A percentile compares a stretch with the other conserved stretches of the same genome.
Evolutionary conservation across 2,888 invertebrate species (phyloP).

Genomic region (Apoda limacodes): DNA sequence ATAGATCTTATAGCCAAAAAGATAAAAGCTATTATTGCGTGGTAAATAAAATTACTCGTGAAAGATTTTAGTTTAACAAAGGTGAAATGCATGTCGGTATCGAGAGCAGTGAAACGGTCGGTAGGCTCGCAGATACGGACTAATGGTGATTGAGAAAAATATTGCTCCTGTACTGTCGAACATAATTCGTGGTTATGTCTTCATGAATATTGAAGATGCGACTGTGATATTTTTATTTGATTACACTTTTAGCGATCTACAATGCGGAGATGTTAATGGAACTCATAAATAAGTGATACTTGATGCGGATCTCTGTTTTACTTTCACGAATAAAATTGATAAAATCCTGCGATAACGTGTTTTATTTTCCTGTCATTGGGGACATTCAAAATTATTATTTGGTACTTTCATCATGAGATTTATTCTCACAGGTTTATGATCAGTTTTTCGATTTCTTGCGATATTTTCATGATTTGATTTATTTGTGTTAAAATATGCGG

Average conservation of each 20-base stretch:
- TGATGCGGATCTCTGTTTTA: constrained; percentile 18
- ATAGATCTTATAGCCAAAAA: constrained; percentile 11
- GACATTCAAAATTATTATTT: no score
- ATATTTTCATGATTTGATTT: no score
- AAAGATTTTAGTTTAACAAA: constrained; percentile 39
- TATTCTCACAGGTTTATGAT: no score
- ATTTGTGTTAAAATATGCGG: no score
- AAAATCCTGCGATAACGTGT: no score
- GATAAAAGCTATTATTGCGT: constrained; percentile 24
- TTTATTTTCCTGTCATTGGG: no score
- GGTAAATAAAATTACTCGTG: constrained; percentile 24
- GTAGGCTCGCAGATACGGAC: constrained; percentile 60
- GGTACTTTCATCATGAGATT: no score
- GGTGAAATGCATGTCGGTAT: constrained; percentile 34
- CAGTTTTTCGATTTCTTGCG: no score
- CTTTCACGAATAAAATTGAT: not conserved
- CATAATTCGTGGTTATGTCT: constrained; percentile 62
- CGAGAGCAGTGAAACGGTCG: constrained; percentile 47
- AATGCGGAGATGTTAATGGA: constrained; percentile 33
- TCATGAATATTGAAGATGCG: constrained; percentile 67
- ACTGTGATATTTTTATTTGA: constrained; percentile 58
- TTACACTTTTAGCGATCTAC: constrained; percentile 33
- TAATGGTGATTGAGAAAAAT: constrained; percentile 71
- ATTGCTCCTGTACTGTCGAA: constrained; percentile 40
- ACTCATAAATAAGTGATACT: constrained; percentile 34